phyloP scores from a whole-genome alignment of 2,888 invertebrate species.

The Drosophila infuscata region DNA sequence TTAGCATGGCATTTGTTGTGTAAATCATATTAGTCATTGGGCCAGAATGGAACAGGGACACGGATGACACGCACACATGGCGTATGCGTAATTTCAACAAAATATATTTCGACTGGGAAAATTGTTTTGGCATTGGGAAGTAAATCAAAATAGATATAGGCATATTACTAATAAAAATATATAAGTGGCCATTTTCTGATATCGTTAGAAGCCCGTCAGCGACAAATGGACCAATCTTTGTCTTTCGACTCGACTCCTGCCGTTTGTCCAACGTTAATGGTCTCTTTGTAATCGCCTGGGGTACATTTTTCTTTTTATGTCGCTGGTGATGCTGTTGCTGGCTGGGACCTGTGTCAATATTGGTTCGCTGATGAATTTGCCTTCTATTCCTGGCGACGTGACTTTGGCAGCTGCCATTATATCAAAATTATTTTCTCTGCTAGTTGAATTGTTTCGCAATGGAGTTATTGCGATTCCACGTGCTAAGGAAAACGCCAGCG shows the following conservation, averaged over 20 bases:
- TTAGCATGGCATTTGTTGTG: conserved; percentile 35
- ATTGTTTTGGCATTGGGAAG: conserved; percentile 58
- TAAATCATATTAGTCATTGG: conserved; percentile 53
- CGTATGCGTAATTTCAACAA: conserved; percentile 57
- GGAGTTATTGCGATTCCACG: conserved; percentile 64
- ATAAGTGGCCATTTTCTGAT: conserved; percentile 73
- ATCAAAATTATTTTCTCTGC: conserved; percentile 68
- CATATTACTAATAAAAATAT: conserved; percentile 70
- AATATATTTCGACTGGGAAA: conserved; percentile 55
- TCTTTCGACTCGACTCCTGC: conserved; percentile 8
- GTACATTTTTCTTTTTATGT: conserved; percentile 40
- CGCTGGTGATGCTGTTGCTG: conserved; percentile 32
- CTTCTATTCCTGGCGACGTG: conserved; percentile 67
- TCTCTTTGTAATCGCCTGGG: conserved; percentile 43
- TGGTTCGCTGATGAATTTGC: conserved; percentile 69
- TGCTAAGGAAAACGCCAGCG: conserved; percentile 38
- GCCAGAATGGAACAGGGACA: conserved; percentile 4
- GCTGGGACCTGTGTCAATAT: conserved; percentile 58
- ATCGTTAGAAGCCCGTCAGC: conserved; percentile 70
- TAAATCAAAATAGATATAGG: conserved; percentile 71
- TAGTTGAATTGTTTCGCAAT: conserved; percentile 65
- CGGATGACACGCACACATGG: conserved; percentile 26
- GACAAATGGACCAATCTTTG: conserved; percentile 34
- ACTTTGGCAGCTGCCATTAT: conserved; percentile 74
- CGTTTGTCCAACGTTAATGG: conserved; percentile 32